Evolutionary conservation across 37 sponge, comb jelly and placozoan species (phyloP).

Genomic region (Mnemiopsis leidyi): DNA sequence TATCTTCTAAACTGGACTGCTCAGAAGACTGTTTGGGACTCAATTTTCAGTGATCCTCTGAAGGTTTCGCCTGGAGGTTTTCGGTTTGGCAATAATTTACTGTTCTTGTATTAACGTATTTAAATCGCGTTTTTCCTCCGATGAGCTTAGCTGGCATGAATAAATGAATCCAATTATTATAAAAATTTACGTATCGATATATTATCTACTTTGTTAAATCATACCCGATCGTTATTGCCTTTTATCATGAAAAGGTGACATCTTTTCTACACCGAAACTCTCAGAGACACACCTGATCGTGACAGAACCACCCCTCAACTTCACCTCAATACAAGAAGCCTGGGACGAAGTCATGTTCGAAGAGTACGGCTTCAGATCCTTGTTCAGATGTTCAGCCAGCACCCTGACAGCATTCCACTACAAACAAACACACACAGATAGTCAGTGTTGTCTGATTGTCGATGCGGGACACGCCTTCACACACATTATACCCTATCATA

Average conservation of each 20-base stretch:
- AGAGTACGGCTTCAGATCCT: conserved; percentile 82
- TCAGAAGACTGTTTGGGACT: conserved; percentile 90
- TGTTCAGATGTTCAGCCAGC: conserved; percentile 69
- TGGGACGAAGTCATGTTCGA: conserved; percentile 91
- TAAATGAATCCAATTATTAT: too few relatives aligned
- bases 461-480: conserved; percentile 96
- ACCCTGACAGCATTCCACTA: conserved; percentile 73
- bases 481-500: conserved; percentile 85
- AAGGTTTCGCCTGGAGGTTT: conserved; percentile 27
- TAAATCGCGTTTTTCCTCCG: too few relatives aligned
- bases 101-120: too few relatives aligned
- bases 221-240: too few relatives aligned
- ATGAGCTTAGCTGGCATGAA: too few relatives aligned
- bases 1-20: conserved; percentile 96
- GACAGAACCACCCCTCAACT: conserved; percentile 93
- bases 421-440: conserved; percentile 28
- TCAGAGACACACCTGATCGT: conserved; percentile 71
- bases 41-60: conserved; percentile 73
- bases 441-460: conserved; percentile 78
- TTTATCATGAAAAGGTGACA: too few relatives aligned
- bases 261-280: too few relatives aligned
- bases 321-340: conserved; percentile 85
- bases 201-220: too few relatives aligned
- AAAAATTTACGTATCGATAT: too few relatives aligned
- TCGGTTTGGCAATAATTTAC: too few relatives aligned